Evolutionary conservation across 2,888 invertebrate species (phyloP).

Genomic region (Aspidapion aeneum): DNA sequence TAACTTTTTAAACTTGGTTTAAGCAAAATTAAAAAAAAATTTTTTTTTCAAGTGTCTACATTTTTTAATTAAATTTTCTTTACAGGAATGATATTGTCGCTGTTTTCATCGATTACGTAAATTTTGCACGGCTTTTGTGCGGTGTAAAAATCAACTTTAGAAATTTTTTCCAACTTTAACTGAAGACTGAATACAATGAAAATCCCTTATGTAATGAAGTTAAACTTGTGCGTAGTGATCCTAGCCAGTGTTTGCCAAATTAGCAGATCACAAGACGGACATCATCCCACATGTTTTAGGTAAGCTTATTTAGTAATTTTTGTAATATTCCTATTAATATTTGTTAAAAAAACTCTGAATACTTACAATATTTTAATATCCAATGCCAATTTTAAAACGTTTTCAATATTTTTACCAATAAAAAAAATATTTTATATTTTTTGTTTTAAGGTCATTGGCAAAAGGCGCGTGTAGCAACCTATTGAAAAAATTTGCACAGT

Average conservation of each 20-base stretch:
- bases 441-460: not conserved
- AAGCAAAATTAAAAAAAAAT: conserved; percentile 13
- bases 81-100: conserved; percentile 25
- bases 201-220: conserved; percentile 12
- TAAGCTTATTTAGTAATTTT: conserved; percentile 14
- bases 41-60: too few relatives aligned
- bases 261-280: conserved; percentile 20
- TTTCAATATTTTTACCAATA: too few relatives aligned
- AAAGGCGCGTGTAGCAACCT: not conserved
- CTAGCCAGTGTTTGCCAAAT: conserved; percentile 25
- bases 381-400: too few relatives aligned
- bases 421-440: not conserved
- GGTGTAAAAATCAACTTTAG: conserved; percentile 1
- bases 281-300: conserved; percentile 28
- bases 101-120: conserved; percentile 19
- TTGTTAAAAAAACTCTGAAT: too few relatives aligned
- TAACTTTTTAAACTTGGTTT: conserved; percentile 14
- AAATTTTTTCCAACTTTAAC: not conserved
- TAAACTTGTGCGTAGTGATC: conserved; percentile 23
- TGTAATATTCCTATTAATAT: too few relatives aligned
- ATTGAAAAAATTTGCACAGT: not conserved
- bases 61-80: conserved; percentile 22
- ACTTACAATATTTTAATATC: too few relatives aligned
- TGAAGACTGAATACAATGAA: conserved; percentile 14
- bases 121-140: conserved; percentile 3